Evolutionary conservation across 1,140 invertebrate species (phyloP).

Genomic region (Onthophagus taurus): DNA sequence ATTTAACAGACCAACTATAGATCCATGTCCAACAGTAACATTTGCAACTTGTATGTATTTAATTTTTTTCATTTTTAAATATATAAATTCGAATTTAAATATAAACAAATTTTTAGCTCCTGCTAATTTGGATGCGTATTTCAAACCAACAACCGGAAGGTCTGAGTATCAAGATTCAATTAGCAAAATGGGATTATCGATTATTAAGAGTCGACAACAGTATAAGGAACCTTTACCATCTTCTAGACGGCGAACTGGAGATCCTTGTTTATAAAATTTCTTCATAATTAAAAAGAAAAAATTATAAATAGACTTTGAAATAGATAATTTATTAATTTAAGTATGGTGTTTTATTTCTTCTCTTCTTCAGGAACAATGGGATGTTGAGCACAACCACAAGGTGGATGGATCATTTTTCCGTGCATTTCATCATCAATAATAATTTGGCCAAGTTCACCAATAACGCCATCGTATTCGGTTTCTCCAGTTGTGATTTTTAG

Average conservation of each 20-base stretch:
- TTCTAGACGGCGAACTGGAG: slow-evolving; percentile 42
- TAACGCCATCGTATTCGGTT: background rate
- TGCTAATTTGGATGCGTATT: slow-evolving; percentile 40
- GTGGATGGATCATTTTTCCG: slow-evolving; percentile 2
- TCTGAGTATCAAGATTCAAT: slow-evolving; percentile 51
- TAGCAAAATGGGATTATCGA: slow-evolving; percentile 44
- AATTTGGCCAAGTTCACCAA: background rate
- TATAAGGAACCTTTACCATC: slow-evolving; percentile 49
- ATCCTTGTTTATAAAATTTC: slow-evolving; percentile 38
- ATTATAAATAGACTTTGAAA: no score
- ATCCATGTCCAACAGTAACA: slow-evolving; percentile 34
- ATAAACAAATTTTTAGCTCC: slow-evolving; percentile 31
- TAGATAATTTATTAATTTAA: no score
- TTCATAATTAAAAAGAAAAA: no score
- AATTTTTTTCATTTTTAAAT: slow-evolving; percentile 6
- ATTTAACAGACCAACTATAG: slow-evolving; percentile 34
- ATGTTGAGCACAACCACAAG: background rate
- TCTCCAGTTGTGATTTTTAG: background rate
- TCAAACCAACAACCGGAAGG: slow-evolving; percentile 41
- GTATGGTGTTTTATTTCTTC: no score
- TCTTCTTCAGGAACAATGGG: no score
- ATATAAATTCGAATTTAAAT: no score
- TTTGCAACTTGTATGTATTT: slow-evolving; percentile 31
- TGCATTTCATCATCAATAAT: slow-evolving; percentile 9
- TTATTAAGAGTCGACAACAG: slow-evolving; percentile 48